Percentiles rank a stretch among this genome's conserved stretches.
Evolutionary conservation across 2,888 invertebrate genomes (phyloP).

Genomic region (Cephus sareptanus): DNA sequence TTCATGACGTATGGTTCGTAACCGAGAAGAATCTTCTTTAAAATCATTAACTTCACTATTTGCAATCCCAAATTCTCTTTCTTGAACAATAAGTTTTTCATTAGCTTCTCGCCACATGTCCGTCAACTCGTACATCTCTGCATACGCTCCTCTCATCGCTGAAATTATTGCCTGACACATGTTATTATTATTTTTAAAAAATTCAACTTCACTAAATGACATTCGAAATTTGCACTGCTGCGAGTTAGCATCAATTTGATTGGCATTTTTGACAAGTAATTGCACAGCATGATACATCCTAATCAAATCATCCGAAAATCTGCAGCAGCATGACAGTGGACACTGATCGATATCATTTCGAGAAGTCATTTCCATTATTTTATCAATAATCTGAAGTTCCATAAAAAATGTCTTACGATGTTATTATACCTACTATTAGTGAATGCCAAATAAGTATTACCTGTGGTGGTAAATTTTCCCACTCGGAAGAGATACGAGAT

Average conservation of each 20-base stretch:
- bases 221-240: conserved; percentile 23
- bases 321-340: conserved; percentile 23
- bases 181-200: conserved; percentile 23
- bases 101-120: conserved; percentile 32
- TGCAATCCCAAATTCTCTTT: conserved; percentile 18
- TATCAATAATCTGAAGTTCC: not conserved
- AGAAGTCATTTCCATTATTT: too few species aligned
- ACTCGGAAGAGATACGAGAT: too few species aligned
- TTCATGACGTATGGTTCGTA: conserved; percentile 7
- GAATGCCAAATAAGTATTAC: too few species aligned
- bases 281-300: conserved; percentile 21
- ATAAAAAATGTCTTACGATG: not conserved
- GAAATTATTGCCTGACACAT: conserved; percentile 25
- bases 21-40: conserved; percentile 10
- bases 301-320: conserved; percentile 20
- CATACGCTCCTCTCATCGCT: conserved; percentile 19
- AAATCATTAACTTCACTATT: not conserved
- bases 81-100: conserved; percentile 21
- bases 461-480: too few species aligned
- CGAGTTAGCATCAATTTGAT: not conserved
- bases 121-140: conserved; percentile 21
- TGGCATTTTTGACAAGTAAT: conserved; percentile 15
- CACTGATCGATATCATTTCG: conserved; percentile 3
- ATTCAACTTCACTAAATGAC: conserved; percentile 28
- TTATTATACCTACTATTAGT: too few species aligned